These are phyloP conservation scores for Neomonachus schauinslandi DNA, from an alignment of 2,113 vertebrate genomes.

Conservation along the genomic window DNA sequence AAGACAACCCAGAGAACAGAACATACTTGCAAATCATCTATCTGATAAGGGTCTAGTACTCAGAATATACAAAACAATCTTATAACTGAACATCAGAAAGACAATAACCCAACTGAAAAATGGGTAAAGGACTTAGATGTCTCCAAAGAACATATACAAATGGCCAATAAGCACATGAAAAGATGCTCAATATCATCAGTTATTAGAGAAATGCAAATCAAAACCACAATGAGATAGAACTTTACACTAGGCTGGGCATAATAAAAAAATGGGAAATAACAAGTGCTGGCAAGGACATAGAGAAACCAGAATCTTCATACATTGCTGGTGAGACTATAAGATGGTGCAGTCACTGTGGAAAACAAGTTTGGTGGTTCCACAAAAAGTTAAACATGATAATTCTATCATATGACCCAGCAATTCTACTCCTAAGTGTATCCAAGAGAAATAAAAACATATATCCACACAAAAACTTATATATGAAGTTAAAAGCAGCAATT, in stretches of 20 bases:
- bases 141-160: neutral
- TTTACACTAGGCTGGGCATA: neutral
- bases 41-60: neutral
- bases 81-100: neutral
- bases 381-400: neutral
- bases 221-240: neutral
- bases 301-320: neutral
- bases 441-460: constrained; percentile 1
- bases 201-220: neutral
- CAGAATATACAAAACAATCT: neutral
- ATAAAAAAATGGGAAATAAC: neutral
- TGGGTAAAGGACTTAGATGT: neutral
- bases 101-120: neutral
- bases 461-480: neutral
- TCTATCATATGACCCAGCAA: neutral
- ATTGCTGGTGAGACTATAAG: neutral
- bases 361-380: neutral
- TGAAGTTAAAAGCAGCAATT: neutral
- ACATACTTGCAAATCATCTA: neutral
- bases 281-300: neutral
- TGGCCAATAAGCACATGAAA: neutral
- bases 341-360: neutral
- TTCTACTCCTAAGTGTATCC: neutral
- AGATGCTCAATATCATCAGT: neutral
- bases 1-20: neutral